phyloP scores from a whole-genome alignment of 92 coral and sea anemone genomes.

The Palythoa heliodiscus region DNA sequence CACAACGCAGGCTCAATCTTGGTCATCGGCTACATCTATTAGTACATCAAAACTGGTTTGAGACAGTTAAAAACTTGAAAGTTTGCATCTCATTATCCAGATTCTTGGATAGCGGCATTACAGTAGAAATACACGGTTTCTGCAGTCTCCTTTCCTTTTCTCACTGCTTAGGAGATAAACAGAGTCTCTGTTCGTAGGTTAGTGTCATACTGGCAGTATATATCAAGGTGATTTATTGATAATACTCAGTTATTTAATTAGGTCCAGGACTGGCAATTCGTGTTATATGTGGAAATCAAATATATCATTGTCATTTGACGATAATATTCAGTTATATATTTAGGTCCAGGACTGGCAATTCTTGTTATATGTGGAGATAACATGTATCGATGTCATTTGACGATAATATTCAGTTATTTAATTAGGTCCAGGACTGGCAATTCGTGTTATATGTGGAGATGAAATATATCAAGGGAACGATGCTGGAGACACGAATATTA shows the following conservation, averaged over 20 bases:
- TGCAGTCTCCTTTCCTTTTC: no score
- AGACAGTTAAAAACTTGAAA: no score
- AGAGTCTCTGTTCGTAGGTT: no score
- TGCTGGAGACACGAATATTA: slow-evolving; percentile 90
- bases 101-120: no score
- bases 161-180: no score
- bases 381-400: neutral
- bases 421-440: slow-evolving; percentile 94
- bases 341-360: neutral
- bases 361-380: neutral
- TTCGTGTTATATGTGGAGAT: slow-evolving; percentile 95
- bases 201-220: no score
- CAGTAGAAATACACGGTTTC: no score
- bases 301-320: neutral
- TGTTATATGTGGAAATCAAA: slow-evolving; percentile 18
- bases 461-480: slow-evolving; percentile 86
- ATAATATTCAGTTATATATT: neutral
- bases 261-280: slow-evolving; percentile 99
- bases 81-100: no score
- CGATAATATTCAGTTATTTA: neutral
- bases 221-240: no score
- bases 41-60: no score
- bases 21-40: no score
- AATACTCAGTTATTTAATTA: neutral
- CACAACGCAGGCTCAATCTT: no score